A percentile compares a stretch with the other conserved stretches of the same genome.
Conservation (phyloP, 2,797 vertebrate genomes). For the Phrynocephalus forsythii region DNA sequence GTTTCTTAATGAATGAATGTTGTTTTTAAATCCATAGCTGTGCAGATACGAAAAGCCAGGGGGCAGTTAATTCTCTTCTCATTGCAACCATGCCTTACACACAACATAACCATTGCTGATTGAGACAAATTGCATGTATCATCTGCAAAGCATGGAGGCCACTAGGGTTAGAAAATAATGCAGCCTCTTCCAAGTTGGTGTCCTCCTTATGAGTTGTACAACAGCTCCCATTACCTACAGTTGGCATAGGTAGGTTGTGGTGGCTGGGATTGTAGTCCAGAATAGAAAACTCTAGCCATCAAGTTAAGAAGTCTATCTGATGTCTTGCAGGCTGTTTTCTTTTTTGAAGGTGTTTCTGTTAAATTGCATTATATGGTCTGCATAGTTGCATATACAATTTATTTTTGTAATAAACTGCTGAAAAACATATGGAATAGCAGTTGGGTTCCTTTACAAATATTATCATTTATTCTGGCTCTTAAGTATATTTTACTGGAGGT, state of each 20-base stretch:
- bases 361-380: not conserved
- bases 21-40: not conserved
- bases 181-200: not conserved
- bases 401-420: not conserved
- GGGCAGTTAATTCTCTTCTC: not conserved
- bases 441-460: not conserved
- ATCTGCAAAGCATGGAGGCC: not conserved
- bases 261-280: not conserved
- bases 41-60: not conserved
- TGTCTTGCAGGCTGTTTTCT: not conserved
- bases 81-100: not conserved
- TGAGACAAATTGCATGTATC: not conserved
- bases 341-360: not conserved
- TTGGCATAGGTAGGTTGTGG: not conserved
- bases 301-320: not conserved
- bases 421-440: constrained; percentile 5
- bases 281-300: not conserved
- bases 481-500: not conserved
- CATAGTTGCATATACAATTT: not conserved
- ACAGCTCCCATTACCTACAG: not conserved
- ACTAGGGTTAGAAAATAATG: not conserved
- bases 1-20: not conserved
- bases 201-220: not conserved
- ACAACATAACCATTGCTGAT: not conserved
- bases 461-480: constrained; percentile 9